Evolutionary conservation across 1,140 invertebrate species (phyloP).

Genomic region (Sycophila sp.): DNA sequence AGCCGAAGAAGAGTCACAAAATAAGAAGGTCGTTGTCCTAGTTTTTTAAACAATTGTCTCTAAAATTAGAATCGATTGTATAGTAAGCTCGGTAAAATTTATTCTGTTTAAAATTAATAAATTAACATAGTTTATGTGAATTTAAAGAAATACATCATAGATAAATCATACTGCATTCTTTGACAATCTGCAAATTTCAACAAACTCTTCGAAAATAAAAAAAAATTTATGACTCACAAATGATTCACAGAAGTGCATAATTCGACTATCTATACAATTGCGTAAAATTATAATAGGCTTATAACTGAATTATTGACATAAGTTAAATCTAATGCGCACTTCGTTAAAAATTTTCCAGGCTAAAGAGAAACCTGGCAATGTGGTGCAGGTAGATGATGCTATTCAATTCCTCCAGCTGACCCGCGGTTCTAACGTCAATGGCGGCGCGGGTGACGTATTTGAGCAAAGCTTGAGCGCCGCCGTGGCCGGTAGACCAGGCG

Average conservation of each 20-base stretch:
- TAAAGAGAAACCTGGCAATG: slow-evolving; percentile 76
- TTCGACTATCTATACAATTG: too few species aligned
- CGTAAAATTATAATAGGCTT: not conserved
- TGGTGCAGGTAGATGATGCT: slow-evolving; percentile 87
- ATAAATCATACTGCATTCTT: too few species aligned
- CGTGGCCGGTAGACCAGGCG: slow-evolving; percentile 73
- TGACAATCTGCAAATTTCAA: too few species aligned
- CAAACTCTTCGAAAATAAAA: not conserved
- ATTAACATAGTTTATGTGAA: too few species aligned
- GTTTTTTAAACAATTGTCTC: too few species aligned
- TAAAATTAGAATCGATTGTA: too few species aligned
- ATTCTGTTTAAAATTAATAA: too few species aligned
- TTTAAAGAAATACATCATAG: too few species aligned
- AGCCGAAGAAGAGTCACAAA: slow-evolving; percentile 75
- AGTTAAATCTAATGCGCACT: not conserved
- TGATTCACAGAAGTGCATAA: too few species aligned
- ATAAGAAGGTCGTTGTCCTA: slow-evolving; percentile 68
- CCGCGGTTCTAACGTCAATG: slow-evolving; percentile 76
- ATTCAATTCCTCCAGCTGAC: slow-evolving; percentile 88
- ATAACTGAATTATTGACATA: too few species aligned
- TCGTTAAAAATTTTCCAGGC: slow-evolving; percentile 60
- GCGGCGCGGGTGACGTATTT: slow-evolving; percentile 89
- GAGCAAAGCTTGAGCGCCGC: slow-evolving; percentile 95
- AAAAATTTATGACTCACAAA: not conserved
- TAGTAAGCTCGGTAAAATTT: too few species aligned